Percentiles rank a stretch among this genome's conserved stretches.
Conservation (phyloP, 2,888 invertebrate genomes). For the Camponotus fellah region DNA sequence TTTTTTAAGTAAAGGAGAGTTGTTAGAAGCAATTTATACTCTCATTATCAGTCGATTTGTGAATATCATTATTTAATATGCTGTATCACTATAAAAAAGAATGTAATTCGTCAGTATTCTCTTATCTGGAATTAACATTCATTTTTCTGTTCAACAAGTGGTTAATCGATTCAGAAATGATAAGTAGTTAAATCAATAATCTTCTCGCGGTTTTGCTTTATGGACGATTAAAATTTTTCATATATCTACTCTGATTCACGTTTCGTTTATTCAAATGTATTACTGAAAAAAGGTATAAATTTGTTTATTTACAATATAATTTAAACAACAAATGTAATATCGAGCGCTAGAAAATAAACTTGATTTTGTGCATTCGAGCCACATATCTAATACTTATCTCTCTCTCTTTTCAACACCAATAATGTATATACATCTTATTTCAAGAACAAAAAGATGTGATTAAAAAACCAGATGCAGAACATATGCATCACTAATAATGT, state of each 20-base stretch:
- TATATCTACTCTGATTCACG: conserved; percentile 8
- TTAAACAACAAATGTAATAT: neutral
- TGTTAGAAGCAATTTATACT: neutral
- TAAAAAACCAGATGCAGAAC: neutral
- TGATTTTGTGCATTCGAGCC: neutral
- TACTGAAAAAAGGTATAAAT: neutral
- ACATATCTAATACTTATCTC: neutral
- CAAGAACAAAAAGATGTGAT: neutral
- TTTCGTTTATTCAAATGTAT: conserved; percentile 11
- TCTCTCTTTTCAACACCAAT: neutral
- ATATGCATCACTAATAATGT: neutral
- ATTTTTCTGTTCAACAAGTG: conserved; percentile 16
- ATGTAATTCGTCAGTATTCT: neutral
- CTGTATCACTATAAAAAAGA: neutral
- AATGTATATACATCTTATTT: neutral
- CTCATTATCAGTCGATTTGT: neutral
- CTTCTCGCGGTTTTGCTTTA: neutral
- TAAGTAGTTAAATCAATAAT: conserved; percentile 34
- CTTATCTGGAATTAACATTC: conserved; percentile 15
- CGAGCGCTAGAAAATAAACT: neutral
- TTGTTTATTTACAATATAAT: neutral
- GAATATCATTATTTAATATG: neutral
- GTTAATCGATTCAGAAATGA: conserved; percentile 33
- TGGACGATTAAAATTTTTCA: neutral
- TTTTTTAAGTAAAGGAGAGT: neutral